Evolutionary conservation across 2,797 vertebrate species (phyloP).

Genomic region (Simalia tracyae): DNA sequence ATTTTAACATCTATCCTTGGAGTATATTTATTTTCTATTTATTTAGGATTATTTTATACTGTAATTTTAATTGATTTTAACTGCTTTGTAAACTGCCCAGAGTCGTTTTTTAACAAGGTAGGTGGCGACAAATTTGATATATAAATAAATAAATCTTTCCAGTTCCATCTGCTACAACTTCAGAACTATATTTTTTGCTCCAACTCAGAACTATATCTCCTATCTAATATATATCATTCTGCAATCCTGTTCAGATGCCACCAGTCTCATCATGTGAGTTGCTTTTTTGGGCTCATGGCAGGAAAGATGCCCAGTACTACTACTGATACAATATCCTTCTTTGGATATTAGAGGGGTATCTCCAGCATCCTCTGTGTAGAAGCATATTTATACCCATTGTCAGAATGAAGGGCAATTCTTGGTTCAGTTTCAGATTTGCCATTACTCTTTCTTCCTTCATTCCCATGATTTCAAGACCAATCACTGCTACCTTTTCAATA

Average conservation of each 20-base stretch:
- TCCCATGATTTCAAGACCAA: conserved; percentile 41
- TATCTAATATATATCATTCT: too few species aligned
- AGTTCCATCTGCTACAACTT: neutral
- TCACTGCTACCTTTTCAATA: conserved; percentile 61
- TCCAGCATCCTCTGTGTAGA: neutral
- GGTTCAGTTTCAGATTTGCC: neutral
- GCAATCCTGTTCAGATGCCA: neutral
- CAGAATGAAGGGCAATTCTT: neutral
- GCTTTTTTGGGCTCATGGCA: neutral
- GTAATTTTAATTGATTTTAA: too few species aligned
- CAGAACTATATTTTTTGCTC: neutral
- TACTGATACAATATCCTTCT: neutral
- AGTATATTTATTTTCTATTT: too few species aligned
- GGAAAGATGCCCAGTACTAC: neutral
- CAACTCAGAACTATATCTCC: neutral
- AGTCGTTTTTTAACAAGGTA: too few species aligned
- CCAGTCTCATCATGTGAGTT: neutral
- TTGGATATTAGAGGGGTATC: neutral
- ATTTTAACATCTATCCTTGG: too few species aligned
- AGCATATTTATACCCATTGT: neutral
- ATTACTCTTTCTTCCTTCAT: neutral
- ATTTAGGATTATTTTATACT: too few species aligned
- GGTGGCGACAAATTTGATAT: too few species aligned
- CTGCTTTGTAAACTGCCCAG: too few species aligned
- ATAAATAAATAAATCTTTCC: neutral